These are phyloP conservation scores for Mungos mungo DNA, from an alignment of 2,113 vertebrate genomes.

Conservation along the genomic window DNA sequence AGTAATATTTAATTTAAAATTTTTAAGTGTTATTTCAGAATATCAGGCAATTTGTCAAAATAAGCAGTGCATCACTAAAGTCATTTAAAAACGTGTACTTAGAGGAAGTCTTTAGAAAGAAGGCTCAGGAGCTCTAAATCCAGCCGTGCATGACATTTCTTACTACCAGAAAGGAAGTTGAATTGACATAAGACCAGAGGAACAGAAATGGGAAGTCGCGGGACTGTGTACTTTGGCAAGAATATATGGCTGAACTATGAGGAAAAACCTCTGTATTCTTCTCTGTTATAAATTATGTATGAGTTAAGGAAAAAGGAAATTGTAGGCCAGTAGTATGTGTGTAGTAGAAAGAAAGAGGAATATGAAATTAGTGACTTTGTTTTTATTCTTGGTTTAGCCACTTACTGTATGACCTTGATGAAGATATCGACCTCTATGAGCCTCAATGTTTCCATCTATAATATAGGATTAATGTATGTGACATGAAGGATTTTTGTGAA, in stretches of 20 bases:
- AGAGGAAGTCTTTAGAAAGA: slow-evolving; percentile 41
- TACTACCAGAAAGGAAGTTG: slow-evolving; percentile 34
- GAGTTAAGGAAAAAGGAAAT: slow-evolving; percentile 11
- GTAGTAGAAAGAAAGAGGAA: background rate
- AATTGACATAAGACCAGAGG: background rate
- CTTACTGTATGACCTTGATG: background rate
- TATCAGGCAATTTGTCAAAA: slow-evolving; percentile 36
- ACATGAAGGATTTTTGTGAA: slow-evolving; percentile 49
- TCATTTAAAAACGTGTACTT: background rate
- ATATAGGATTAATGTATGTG: background rate
- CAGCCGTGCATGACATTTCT: background rate
- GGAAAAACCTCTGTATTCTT: background rate
- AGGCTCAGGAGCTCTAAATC: background rate
- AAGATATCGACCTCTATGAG: background rate
- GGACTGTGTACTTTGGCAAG: background rate
- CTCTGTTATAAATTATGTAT: background rate
- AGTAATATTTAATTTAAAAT: background rate
- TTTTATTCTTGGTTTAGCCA: slow-evolving; percentile 5
- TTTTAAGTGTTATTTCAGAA: background rate
- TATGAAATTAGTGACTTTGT: background rate
- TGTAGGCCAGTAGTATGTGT: background rate
- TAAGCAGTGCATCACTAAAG: background rate
- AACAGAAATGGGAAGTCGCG: slow-evolving; percentile 32
- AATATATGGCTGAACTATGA: background rate
- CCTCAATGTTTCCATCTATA: slow-evolving; percentile 31